phyloP scores from a whole-genome alignment of 2,888 invertebrate species.

The Rhingia rostrata region DNA sequence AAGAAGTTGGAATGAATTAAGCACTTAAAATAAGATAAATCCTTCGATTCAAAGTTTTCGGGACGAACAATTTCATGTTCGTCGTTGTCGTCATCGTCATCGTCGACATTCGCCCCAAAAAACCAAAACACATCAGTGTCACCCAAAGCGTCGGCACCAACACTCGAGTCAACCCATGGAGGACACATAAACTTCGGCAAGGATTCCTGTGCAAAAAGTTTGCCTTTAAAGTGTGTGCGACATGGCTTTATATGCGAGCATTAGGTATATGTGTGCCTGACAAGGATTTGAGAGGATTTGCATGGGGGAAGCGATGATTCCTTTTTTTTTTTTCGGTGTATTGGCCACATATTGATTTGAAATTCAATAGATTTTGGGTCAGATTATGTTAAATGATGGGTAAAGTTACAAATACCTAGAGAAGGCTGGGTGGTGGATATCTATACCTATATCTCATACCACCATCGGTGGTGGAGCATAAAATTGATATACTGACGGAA shows the following conservation, averaged over 20 bases:
- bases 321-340: constrained; percentile 1
- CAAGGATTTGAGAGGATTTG: constrained; percentile 49
- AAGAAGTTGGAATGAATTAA: constrained; percentile 64
- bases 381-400: constrained; percentile 41
- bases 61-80: background rate
- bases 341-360: constrained; percentile 52
- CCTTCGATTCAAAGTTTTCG: constrained; percentile 40
- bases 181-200: constrained; percentile 10
- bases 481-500: constrained; percentile 23
- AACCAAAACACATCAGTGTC: background rate
- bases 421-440: background rate
- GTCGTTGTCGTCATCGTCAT: background rate
- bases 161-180: background rate
- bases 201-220: constrained; percentile 45
- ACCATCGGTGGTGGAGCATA: background rate
- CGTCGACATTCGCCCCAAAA: no score
- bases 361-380: constrained; percentile 43
- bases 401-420: constrained; percentile 11
- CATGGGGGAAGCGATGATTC: constrained; percentile 33
- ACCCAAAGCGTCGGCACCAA: background rate
- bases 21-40: constrained; percentile 46
- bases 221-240: constrained; percentile 30
- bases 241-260: constrained; percentile 2
- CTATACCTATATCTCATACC: background rate
- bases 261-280: constrained; percentile 13